Percentiles rank a stretch among this genome's conserved stretches.
These are phyloP conservation scores for Hydrophis major DNA, from an alignment of 2,797 vertebrate genomes.

Conservation along the genomic window DNA sequence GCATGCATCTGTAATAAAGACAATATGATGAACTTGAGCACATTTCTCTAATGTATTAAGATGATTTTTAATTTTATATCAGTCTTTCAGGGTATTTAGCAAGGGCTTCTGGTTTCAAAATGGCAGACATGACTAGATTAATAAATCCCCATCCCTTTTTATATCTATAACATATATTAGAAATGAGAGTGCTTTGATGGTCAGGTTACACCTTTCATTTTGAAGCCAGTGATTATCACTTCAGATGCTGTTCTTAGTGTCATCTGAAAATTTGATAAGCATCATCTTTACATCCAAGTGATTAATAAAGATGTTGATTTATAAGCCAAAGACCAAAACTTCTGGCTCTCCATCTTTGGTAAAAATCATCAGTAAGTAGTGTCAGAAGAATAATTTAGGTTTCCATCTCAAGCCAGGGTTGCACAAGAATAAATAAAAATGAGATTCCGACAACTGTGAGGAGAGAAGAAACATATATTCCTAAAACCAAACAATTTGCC, in stretches of 20 bases:
- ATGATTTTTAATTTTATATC: background rate
- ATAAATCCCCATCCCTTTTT: background rate
- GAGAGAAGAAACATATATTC: no score
- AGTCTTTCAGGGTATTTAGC: background rate
- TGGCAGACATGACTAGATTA: background rate
- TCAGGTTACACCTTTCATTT: background rate
- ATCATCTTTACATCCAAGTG: background rate
- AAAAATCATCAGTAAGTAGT: background rate
- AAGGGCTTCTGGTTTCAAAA: background rate
- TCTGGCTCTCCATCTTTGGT: background rate
- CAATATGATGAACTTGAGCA: background rate
- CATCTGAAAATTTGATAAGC: background rate
- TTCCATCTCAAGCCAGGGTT: background rate
- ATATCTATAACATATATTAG: background rate
- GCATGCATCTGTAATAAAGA: background rate
- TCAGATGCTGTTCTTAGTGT: background rate
- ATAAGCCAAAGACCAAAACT: background rate
- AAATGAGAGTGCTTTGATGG: background rate
- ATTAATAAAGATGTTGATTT: background rate
- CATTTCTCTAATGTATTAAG: no score
- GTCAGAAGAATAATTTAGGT: background rate
- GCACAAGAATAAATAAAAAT: background rate
- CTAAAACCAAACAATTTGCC: no score
- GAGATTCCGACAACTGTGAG: background rate
- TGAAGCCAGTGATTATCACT: background rate